A percentile compares a stretch with the other conserved stretches of the same genome.
Conservation (phyloP, 1,140 invertebrate species). For the Oreohelix idahoensis region DNA sequence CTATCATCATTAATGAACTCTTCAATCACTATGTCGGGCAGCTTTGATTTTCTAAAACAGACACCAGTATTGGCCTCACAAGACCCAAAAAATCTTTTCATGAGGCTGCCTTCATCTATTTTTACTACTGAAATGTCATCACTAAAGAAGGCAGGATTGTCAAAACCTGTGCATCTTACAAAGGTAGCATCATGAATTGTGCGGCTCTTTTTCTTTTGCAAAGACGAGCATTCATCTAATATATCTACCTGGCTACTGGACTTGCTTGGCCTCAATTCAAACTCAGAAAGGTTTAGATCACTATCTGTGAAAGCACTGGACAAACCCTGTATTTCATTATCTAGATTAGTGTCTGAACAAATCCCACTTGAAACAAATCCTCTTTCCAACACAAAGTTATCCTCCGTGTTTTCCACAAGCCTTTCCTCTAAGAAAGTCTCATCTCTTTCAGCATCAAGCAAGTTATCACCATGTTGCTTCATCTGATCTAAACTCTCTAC, state of each 20-base stretch:
- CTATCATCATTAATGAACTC: neutral
- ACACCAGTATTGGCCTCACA: neutral
- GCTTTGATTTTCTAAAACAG: neutral
- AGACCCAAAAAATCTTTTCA: neutral
- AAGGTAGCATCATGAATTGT: neutral
- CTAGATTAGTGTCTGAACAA: too few species aligned
- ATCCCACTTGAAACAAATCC: too few species aligned
- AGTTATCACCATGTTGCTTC: too few species aligned
- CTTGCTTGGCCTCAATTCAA: neutral
- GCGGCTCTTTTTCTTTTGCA: neutral
- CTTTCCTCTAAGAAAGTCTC: too few species aligned
- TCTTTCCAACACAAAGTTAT: too few species aligned
- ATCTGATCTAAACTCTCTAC: too few species aligned
- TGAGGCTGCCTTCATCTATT: neutral
- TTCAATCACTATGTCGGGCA: neutral
- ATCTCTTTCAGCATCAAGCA: too few species aligned
- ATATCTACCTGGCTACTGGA: neutral
- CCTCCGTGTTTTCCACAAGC: too few species aligned
- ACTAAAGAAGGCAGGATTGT: neutral
- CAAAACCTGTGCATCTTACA: neutral
- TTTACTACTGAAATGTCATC: neutral
- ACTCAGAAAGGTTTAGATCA: neutral
- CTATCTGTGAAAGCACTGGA: neutral
- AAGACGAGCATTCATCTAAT: neutral
- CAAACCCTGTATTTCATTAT: too few species aligned